These are phyloP conservation scores for Lytechinus variegatus DNA, from an alignment of 35 echinoderm and acorn worm species.

Conservation along the genomic window DNA sequence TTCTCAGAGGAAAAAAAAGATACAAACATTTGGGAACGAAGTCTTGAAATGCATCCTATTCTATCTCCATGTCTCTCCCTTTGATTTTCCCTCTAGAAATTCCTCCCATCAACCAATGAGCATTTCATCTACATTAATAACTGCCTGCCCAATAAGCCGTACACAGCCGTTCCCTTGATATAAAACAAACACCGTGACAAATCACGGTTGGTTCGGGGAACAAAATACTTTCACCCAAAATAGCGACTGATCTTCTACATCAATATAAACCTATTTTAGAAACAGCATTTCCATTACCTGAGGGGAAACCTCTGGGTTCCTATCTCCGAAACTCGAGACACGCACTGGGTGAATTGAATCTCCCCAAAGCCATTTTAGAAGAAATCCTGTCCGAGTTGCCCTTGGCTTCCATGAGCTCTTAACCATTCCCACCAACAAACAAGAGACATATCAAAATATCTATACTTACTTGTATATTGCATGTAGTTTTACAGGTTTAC, in stretches of 20 bases:
- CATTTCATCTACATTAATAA: not conserved
- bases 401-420: not conserved
- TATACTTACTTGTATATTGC: not conserved
- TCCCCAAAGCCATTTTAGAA: not conserved
- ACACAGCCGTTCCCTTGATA: not conserved
- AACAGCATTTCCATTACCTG: not conserved
- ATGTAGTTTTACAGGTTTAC: not conserved
- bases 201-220: not conserved
- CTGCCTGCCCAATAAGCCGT: not conserved
- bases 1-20: too few relatives aligned
- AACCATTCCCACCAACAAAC: not conserved
- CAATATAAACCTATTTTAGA: constrained; percentile 6
- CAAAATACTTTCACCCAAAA: not conserved
- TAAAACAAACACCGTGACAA: not conserved
- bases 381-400: not conserved
- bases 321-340: not conserved
- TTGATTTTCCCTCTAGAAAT: not conserved
- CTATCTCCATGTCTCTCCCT: too few relatives aligned
- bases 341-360: not conserved
- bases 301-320: not conserved
- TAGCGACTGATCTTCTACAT: not conserved
- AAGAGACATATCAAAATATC: not conserved
- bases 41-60: too few relatives aligned
- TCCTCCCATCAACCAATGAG: not conserved
- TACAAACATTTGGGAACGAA: too few relatives aligned